Evolutionary conservation across 2,888 invertebrate species (phyloP), one percentile per base, ranked within the genome.

Genomic region (Oegoconia quadripuncta): DNA sequence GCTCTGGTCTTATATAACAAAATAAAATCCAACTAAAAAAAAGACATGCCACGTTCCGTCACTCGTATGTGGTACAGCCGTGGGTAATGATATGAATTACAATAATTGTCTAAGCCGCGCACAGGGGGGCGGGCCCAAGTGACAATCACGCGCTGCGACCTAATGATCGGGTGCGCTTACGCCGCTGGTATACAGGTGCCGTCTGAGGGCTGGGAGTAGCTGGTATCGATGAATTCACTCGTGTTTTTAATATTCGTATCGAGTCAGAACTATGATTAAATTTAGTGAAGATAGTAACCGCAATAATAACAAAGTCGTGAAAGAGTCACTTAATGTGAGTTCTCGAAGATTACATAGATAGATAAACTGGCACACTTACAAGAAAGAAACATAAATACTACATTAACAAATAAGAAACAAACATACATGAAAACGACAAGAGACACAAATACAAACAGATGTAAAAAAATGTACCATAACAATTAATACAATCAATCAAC

Each of bases 81-180:
- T 60, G 50, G 52, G 69, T 81, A 81, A 81, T 82, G 65, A 82
- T 79, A 82, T 64, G 73, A 80, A 84, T 84, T 83, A 84, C 67
- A 71, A 81, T 82, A 80, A 83, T 83, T 78, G 77, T 76, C 66
- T 72, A 68, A 74, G 72, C 67, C 60, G 64, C 63, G 69, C 55
- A 51, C 48, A n/a, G 42, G 51, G 53, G 66, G 86, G 86, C 81
- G 84, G 58, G 66, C 70, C 65, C 74, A 74, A 76, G 80, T 82
- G 86, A 87, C 86, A 87, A 84, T 84, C 86, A 86, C 79, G 83
- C 72, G 79, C 73, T 41, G 75, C 63, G 73, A 66, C 66, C 59
- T 83, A 84, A 86, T 83, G 78, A 81, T 61, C 76, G 83, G 84
- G 79, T 83, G 80, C 77, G 79, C 70, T 60, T 52, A 71, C 72